phyloP scores from a whole-genome alignment of 2,888 invertebrate species.

The Drosophila pseudotakahashii region DNA sequence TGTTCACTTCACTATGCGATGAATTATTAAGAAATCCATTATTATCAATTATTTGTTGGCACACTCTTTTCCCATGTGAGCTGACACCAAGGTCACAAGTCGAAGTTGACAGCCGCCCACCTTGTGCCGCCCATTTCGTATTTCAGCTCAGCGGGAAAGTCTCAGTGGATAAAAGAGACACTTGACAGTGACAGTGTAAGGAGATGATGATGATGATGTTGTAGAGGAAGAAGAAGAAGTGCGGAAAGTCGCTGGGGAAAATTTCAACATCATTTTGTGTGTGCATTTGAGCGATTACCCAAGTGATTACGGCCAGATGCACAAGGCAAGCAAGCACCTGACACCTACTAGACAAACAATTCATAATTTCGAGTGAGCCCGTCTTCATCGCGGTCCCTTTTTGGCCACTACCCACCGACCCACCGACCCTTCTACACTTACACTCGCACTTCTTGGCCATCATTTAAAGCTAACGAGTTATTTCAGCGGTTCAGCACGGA shows the following conservation, averaged over 20 bases:
- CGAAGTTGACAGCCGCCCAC: neutral
- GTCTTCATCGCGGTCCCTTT: constrained; percentile 52
- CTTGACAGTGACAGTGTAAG: constrained; percentile 40
- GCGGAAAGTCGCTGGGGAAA: constrained; percentile 33
- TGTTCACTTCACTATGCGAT: constrained; percentile 6
- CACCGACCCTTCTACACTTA: neutral
- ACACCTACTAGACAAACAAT: constrained; percentile 74
- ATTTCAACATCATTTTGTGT: constrained; percentile 44
- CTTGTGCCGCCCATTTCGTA: neutral
- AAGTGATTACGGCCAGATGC: constrained; percentile 48
- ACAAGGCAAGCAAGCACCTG: constrained; percentile 59
- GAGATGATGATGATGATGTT: constrained; percentile 2
- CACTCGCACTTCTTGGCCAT: constrained; percentile 16
- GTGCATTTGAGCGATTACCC: constrained; percentile 48
- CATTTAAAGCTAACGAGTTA: constrained; percentile 65
- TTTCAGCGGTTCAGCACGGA: constrained; percentile 43
- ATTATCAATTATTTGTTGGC: constrained; percentile 39
- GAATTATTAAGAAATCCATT: constrained; percentile 37
- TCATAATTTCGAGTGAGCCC: constrained; percentile 72
- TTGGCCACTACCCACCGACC: constrained; percentile 6
- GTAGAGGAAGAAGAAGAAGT: constrained; percentile 1
- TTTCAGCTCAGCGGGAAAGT: constrained; percentile 9
- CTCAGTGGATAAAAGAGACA: constrained; percentile 36
- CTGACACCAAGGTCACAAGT: constrained; percentile 27
- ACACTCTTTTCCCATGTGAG: constrained; percentile 30